Evolutionary conservation across 2,113 vertebrate species (phyloP), one percentile per base, ranked within the genome.

Genomic region (Sebastes schlegelii): DNA sequence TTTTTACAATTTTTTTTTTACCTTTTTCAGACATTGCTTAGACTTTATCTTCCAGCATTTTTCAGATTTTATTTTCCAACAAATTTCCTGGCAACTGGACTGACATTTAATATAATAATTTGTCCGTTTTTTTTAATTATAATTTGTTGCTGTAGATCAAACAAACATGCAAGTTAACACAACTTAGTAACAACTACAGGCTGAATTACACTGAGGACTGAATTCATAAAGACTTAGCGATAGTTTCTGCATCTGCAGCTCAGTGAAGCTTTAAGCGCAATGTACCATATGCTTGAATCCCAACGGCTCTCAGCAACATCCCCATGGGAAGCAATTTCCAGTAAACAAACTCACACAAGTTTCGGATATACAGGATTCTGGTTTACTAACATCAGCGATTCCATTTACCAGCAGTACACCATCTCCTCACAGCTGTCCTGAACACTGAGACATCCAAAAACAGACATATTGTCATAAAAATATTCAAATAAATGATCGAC

Each of bases 331-430:
- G 58, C 8, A 40, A 46, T 58, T 57, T 67, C 61, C 26, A 26
- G 51, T 67, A 79, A 85, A 71, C 42, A 82, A 66, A 67, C 42
- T 26, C 61, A 60, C 60, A 64, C 42, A 65, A n/a, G 46, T 46
- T 58, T 7, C 16, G 6, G 11, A 74, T 45, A 4, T n/a, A 26
- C 65, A 72, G 3, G 51, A 23, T 65, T 54, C 34, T 19, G 19
- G 46, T 72, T 76, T 51, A 80, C 26, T 2, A 57, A 55, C 63
- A 58, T 26, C 51, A 60, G 58, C 7, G 8, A 60, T 19, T 51
- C 3, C 10, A 43, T 62, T 82, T 45, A 16, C 9, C n/a, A 46
- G 57, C 48, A 55, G 75, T 54, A 26, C 14, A 12, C 10, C 57
- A 23, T 74, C 42, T 43, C 54, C 3, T 34, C 26, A 34, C 26